These are phyloP conservation scores for Danio rerio DNA, from an alignment of 2,113 vertebrate species.

Conservation along the genomic window DNA sequence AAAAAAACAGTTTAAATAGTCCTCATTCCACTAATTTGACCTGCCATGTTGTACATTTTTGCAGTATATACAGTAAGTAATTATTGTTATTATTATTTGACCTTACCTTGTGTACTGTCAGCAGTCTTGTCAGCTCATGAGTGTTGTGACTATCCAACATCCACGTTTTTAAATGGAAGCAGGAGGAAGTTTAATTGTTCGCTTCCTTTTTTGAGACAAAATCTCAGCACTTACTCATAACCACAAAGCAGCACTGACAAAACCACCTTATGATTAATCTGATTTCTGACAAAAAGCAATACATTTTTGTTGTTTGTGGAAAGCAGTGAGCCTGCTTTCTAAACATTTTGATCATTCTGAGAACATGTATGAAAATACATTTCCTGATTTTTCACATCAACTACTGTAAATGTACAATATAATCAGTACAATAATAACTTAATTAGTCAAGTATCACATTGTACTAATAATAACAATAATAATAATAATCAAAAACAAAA, in stretches of 20 bases:
- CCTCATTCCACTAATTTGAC: background rate
- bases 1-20: too few relatives aligned
- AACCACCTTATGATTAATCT: background rate
- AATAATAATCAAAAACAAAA: too few relatives aligned
- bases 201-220: slow-evolving; percentile 18
- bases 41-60: background rate
- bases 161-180: background rate
- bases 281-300: background rate
- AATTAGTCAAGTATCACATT: too few relatives aligned
- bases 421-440: too few relatives aligned
- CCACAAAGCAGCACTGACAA: slow-evolving; percentile 14
- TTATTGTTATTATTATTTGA: background rate
- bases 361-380: background rate
- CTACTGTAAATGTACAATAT: background rate
- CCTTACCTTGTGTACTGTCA: background rate
- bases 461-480: too few relatives aligned
- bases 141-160: background rate
- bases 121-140: background rate
- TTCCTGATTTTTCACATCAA: background rate
- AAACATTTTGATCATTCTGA: background rate
- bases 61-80: background rate
- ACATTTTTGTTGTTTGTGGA: background rate
- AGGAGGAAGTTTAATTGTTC: background rate
- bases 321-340: background rate
- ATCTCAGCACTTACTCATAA: slow-evolving; percentile 36